Conservation (phyloP, 1,140 invertebrate genomes). For the Zelostemma sp. region DNA sequence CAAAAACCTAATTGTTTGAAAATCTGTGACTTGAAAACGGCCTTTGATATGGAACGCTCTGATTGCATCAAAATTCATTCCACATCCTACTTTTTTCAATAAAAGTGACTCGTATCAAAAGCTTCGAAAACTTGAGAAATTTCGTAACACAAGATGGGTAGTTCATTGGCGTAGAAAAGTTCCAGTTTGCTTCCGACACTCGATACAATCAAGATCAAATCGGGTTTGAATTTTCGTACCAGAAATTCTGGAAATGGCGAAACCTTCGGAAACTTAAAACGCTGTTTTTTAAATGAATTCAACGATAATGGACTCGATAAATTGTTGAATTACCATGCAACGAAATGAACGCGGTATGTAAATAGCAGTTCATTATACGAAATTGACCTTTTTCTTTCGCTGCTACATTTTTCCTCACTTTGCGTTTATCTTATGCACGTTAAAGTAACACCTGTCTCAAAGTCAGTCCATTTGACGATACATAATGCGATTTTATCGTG, state of each 20-base stretch:
- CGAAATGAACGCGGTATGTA: background rate
- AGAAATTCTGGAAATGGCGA: background rate
- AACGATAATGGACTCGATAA: background rate
- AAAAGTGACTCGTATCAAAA: background rate
- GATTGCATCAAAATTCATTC: no score
- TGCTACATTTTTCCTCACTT: background rate
- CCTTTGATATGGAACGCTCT: no score
- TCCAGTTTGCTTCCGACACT: background rate
- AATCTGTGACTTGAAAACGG: background rate
- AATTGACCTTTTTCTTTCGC: background rate
- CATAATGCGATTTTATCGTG: background rate
- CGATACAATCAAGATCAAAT: constrained; percentile 6
- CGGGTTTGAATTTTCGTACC: background rate
- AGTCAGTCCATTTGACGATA: constrained; percentile 2
- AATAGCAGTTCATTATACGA: background rate
- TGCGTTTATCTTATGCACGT: background rate
- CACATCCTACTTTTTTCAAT: no score
- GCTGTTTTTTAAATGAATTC: background rate
- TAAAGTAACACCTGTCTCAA: background rate
- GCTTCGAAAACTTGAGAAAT: background rate
- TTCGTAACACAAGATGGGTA: background rate
- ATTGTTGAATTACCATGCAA: no score
- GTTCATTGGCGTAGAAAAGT: background rate
- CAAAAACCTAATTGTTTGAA: constrained; percentile 46
- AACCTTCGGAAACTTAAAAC: background rate